A percentile compares a stretch with the other conserved stretches of the same genome.
phyloP scores from a whole-genome alignment of 1,140 invertebrate genomes.

The Drosophila nebulosa region DNA sequence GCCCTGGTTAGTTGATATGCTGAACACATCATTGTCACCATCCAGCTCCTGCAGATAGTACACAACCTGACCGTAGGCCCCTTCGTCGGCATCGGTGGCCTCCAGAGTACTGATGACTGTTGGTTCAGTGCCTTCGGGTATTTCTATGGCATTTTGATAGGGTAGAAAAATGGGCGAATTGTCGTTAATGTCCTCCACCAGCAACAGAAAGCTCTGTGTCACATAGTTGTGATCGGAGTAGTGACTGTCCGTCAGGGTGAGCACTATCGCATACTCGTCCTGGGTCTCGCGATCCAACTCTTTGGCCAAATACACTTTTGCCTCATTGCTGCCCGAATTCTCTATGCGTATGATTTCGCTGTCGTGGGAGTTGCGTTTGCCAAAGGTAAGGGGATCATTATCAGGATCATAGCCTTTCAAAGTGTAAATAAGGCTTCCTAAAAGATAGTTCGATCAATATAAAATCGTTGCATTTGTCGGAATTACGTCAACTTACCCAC shows the following conservation, averaged over 20 bases:
- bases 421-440: constrained; percentile 92
- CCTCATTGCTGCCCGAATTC: constrained; percentile 89
- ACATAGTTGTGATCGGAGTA: constrained; percentile 93
- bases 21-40: constrained; percentile 89
- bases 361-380: constrained; percentile 88
- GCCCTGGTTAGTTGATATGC: constrained; percentile 91
- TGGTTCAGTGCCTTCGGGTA: constrained; percentile 89
- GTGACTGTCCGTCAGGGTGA: constrained; percentile 94
- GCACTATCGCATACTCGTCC: constrained; percentile 93
- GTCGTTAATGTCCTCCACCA: constrained; percentile 96
- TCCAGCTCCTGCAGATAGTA: constrained; percentile 90
- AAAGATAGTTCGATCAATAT: neutral
- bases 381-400: constrained; percentile 91
- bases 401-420: constrained; percentile 91
- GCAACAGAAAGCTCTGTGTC: constrained; percentile 92
- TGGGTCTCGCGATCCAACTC: constrained; percentile 93
- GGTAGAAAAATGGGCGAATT: constrained; percentile 93
- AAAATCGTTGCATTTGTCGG: neutral
- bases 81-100: constrained; percentile 94
- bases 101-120: constrained; percentile 90
- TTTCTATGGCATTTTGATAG: constrained; percentile 90
- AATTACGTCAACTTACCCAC: constrained; percentile 85
- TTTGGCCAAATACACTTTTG: constrained; percentile 93
- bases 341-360: constrained; percentile 93
- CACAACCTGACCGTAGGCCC: constrained; percentile 93